Evolutionary conservation across 64 coral and sea anemone genomes (phyloP).

Genomic region (Pachyseris speciosa): DNA sequence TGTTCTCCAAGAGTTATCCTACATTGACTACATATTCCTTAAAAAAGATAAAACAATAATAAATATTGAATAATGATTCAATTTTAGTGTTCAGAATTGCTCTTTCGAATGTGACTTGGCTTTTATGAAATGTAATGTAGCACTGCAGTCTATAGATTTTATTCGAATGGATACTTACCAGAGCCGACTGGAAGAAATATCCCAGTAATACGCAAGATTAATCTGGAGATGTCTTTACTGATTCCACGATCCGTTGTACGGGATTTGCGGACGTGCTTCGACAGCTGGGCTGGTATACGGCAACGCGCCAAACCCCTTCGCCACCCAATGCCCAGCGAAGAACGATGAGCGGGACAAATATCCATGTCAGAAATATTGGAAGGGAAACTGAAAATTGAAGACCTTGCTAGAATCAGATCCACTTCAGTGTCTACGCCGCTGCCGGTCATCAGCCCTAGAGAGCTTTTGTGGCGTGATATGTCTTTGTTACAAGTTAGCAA

Average conservation of each 20-base stretch:
- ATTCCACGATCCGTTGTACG: constrained; percentile 61
- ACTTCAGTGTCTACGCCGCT: constrained; percentile 65
- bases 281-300: constrained; percentile 50
- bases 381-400: constrained; percentile 51
- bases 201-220: constrained; percentile 44
- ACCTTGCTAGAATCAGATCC: constrained; percentile 65
- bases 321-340: constrained; percentile 67
- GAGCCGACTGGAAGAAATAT: constrained; percentile 69
- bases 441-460: background rate
- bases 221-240: constrained; percentile 17
- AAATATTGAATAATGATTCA: background rate
- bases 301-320: constrained; percentile 63
- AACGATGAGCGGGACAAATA: constrained; percentile 63
- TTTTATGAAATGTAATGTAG: constrained; percentile 25
- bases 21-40: constrained; percentile 16
- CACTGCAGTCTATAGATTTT: constrained; percentile 6
- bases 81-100: constrained; percentile 24
- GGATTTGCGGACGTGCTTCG: constrained; percentile 38
- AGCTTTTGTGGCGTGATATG: constrained; percentile 34
- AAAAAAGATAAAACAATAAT: background rate
- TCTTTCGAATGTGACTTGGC: constrained; percentile 8
- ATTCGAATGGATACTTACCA: constrained; percentile 42
- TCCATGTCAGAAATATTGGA: constrained; percentile 45
- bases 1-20: constrained; percentile 14
- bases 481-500: constrained; percentile 49